These are phyloP conservation scores for Steromphala cineraria DNA, from an alignment of 2,888 invertebrate genomes.

Conservation along the genomic window DNA sequence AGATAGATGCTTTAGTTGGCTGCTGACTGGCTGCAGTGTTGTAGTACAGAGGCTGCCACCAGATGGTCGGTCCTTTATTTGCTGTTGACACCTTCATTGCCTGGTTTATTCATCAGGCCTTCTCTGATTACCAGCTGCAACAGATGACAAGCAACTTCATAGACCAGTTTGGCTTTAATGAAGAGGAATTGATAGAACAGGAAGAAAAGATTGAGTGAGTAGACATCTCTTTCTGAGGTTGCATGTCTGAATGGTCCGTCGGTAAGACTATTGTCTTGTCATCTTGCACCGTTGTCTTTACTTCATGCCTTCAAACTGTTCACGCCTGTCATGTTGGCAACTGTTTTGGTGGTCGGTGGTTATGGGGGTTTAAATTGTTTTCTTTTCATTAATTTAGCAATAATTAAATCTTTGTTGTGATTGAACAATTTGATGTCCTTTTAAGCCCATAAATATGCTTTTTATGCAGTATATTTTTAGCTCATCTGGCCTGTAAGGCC, in stretches of 20 bases:
- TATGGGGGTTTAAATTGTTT: neutral
- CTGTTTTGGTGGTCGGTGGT: neutral
- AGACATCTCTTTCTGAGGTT: neutral
- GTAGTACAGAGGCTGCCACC: constrained; percentile 19
- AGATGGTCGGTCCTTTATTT: constrained; percentile 23
- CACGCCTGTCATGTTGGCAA: neutral
- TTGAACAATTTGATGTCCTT: too few species aligned
- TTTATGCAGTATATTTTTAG: too few species aligned
- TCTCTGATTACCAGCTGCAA: constrained; percentile 81
- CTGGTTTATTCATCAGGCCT: constrained; percentile 76
- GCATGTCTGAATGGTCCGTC: neutral
- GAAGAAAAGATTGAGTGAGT: constrained; percentile 77
- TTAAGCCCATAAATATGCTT: too few species aligned
- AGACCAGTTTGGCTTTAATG: constrained; percentile 81
- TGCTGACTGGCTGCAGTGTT: neutral
- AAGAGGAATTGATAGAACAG: constrained; percentile 81
- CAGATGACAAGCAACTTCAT: constrained; percentile 80
- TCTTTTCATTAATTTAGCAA: neutral
- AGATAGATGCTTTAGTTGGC: constrained; percentile 7
- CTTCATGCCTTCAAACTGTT: neutral
- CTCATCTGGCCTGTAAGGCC: too few species aligned
- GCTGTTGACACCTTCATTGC: constrained; percentile 28
- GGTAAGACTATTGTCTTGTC: neutral
- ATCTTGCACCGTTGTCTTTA: neutral
- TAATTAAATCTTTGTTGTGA: too few species aligned